These are phyloP conservation scores for Diachasmimorpha longicaudata DNA, from an alignment of 1,140 invertebrate species.

Conservation along the genomic window DNA sequence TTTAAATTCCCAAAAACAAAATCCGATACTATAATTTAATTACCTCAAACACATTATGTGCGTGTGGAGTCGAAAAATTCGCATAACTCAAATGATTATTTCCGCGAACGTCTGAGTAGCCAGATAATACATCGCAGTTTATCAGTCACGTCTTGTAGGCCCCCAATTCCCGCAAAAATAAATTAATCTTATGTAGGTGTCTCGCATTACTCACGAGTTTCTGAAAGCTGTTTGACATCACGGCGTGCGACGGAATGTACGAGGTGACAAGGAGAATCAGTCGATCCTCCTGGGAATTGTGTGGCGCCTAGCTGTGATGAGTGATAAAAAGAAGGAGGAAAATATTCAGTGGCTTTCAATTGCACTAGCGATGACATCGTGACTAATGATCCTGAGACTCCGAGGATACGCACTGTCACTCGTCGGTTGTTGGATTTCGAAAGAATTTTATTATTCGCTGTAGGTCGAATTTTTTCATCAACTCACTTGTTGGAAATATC, in stretches of 20 bases:
- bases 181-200: not conserved
- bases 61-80: too few species aligned
- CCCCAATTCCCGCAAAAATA: not conserved
- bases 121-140: not conserved
- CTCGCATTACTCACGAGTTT: conserved; percentile 15
- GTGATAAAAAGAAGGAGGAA: conserved; percentile 23
- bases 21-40: too few species aligned
- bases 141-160: not conserved
- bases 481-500: conserved; percentile 14
- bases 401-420: conserved; percentile 41
- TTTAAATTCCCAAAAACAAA: too few species aligned
- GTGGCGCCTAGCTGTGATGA: conserved; percentile 11
- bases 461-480: conserved; percentile 29
- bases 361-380: conserved; percentile 59
- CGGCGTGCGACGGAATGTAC: conserved; percentile 26
- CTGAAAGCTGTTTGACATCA: conserved; percentile 12
- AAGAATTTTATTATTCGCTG: conserved; percentile 5
- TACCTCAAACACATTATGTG: too few species aligned
- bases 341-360: conserved; percentile 48
- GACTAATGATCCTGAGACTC: conserved; percentile 54
- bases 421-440: conserved; percentile 26
- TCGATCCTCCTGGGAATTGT: conserved; percentile 28
- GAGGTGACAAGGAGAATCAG: conserved; percentile 15
- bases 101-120: not conserved
- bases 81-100: not conserved